A percentile compares a stretch with the other conserved stretches of the same genome.
Evolutionary conservation across 53 echinoderm and acorn worm genomes (phyloP).

Genomic region (Zoroaster sp.): DNA sequence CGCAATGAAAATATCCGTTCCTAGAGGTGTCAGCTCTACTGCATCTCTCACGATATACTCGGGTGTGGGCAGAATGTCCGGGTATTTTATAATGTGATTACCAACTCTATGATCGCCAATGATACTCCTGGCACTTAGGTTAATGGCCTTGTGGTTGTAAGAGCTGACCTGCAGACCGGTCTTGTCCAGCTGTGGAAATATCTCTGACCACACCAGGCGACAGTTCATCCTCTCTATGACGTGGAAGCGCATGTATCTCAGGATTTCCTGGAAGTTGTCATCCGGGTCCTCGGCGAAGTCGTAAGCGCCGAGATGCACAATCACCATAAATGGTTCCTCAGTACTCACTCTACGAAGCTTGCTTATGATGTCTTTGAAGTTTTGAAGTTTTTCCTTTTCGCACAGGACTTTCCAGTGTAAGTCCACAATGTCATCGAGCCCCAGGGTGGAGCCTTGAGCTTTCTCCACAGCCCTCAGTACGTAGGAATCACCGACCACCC

Average conservation of each 20-base stretch:
- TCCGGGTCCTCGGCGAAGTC: background rate
- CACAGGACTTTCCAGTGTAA: background rate
- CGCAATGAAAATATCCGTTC: background rate
- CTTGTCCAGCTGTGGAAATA: background rate
- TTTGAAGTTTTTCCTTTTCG: background rate
- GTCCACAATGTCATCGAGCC: background rate
- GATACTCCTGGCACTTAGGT: background rate
- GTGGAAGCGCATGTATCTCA: background rate
- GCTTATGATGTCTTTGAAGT: background rate
- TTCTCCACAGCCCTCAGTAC: background rate
- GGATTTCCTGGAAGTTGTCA: background rate
- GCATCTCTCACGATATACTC: background rate
- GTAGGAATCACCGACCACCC: background rate
- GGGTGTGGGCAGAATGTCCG: background rate
- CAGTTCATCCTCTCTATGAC: background rate
- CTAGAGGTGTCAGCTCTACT: background rate
- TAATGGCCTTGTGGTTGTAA: background rate
- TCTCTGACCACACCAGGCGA: background rate
- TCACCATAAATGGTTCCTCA: background rate
- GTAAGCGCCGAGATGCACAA: background rate
- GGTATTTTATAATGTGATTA: background rate
- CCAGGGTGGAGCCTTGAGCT: background rate
- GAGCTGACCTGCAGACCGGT: background rate
- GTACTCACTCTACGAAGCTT: background rate
- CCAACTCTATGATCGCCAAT: background rate